Evolutionary conservation across 2,113 vertebrate genomes (phyloP).

Genomic region (Dasyornis broadbenti): DNA sequence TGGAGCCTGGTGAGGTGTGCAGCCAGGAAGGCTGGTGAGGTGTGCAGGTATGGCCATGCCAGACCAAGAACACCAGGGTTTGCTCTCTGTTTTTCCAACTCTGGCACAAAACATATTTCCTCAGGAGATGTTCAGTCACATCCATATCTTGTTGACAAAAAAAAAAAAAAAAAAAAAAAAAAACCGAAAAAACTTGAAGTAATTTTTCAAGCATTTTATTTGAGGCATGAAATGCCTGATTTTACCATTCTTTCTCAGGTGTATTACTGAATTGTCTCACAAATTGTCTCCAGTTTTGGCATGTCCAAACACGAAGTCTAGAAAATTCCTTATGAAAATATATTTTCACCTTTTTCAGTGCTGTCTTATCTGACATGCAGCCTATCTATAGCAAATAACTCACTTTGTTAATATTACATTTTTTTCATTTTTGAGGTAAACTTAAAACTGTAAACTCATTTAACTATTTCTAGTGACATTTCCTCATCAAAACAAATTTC

Average conservation of each 20-base stretch:
- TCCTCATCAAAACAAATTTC: neutral
- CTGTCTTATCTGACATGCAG: neutral
- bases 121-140: neutral
- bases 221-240: neutral
- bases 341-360: neutral
- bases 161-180: too few relatives aligned
- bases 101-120: neutral
- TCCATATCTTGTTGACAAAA: neutral
- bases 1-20: neutral
- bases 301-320: neutral
- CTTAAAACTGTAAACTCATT: neutral
- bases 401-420: neutral
- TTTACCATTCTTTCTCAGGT: neutral
- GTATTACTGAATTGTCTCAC: neutral
- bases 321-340: neutral
- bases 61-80: neutral
- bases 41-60: accelerated
- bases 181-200: too few relatives aligned
- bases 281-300: neutral
- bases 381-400: neutral
- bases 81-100: neutral
- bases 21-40: neutral
- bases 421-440: neutral
- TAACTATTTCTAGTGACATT: neutral
- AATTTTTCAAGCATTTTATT: neutral